A percentile compares a stretch with the other conserved stretches of the same genome.
These are phyloP conservation scores for Helicolenus hilgendorfi DNA, from an alignment of 2,797 vertebrate species.

Conservation along the genomic window DNA sequence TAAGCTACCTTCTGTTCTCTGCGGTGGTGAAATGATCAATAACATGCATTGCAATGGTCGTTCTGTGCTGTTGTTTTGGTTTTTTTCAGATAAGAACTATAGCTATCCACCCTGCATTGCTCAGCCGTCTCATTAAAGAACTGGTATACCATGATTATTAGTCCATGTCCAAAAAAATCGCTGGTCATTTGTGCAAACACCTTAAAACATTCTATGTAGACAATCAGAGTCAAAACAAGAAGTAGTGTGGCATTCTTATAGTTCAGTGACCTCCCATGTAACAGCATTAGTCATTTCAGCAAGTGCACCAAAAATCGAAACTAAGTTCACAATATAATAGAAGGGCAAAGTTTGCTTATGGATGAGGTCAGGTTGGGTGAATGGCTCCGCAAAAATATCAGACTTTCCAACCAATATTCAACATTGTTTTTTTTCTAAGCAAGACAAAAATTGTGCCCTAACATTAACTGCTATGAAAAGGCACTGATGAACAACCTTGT, in stretches of 20 bases:
- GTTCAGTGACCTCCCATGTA: neutral
- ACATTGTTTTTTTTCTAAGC: neutral
- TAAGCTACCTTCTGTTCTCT: neutral
- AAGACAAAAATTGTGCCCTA: neutral
- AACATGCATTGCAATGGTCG: neutral
- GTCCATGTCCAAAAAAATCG: neutral
- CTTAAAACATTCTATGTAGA: neutral
- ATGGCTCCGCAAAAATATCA: neutral
- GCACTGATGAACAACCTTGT: neutral
- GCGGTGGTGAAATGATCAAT: neutral
- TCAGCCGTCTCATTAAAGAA: neutral
- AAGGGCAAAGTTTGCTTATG: neutral
- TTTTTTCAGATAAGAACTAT: neutral
- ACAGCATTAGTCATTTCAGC: neutral
- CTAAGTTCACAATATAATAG: neutral
- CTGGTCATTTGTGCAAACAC: neutral
- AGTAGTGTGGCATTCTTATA: neutral
- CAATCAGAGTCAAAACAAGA: neutral
- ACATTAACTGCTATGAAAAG: neutral
- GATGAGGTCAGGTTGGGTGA: neutral
- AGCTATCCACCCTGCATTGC: neutral
- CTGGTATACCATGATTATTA: neutral
- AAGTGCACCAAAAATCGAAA: neutral
- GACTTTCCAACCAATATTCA: neutral
- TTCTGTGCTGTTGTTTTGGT: neutral